phyloP scores from a whole-genome alignment of 2,113 vertebrate species.

The Elephas maximus region DNA sequence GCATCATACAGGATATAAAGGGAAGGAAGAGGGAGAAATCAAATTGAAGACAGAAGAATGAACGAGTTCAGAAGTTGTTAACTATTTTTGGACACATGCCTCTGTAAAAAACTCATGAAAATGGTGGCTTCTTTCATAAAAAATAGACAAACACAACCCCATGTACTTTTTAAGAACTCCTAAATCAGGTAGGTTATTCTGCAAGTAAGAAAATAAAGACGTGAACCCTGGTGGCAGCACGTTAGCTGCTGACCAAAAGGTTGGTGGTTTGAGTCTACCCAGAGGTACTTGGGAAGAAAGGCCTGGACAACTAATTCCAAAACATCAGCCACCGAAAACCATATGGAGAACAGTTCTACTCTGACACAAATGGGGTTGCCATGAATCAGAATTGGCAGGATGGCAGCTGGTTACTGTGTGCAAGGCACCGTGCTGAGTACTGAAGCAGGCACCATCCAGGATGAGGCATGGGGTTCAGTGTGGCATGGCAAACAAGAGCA shows the following conservation, averaged over 20 bases:
- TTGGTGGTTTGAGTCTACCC: no score
- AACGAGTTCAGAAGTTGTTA: conserved; percentile 11
- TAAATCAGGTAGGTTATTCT: neutral
- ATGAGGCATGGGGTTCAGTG: neutral
- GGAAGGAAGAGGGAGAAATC: neutral
- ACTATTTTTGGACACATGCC: neutral
- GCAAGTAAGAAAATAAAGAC: neutral
- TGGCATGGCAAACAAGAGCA: neutral
- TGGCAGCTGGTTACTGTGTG: neutral
- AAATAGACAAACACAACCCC: neutral
- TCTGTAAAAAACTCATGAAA: neutral
- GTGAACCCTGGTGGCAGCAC: neutral
- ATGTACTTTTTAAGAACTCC: neutral
- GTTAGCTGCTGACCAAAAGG: neutral
- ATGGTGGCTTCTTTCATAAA: conserved; percentile 4
- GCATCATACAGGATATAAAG: neutral
- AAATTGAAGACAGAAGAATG: conserved; percentile 48
- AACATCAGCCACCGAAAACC: no score
- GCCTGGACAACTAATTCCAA: no score
- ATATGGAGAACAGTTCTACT: neutral
- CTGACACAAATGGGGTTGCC: neutral
- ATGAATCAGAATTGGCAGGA: neutral
- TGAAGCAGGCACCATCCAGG: neutral
- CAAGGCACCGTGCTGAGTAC: neutral
- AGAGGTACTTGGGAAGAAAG: no score